Conservation (phyloP, 2,797 vertebrate genomes). For the Spatula clypeata region DNA sequence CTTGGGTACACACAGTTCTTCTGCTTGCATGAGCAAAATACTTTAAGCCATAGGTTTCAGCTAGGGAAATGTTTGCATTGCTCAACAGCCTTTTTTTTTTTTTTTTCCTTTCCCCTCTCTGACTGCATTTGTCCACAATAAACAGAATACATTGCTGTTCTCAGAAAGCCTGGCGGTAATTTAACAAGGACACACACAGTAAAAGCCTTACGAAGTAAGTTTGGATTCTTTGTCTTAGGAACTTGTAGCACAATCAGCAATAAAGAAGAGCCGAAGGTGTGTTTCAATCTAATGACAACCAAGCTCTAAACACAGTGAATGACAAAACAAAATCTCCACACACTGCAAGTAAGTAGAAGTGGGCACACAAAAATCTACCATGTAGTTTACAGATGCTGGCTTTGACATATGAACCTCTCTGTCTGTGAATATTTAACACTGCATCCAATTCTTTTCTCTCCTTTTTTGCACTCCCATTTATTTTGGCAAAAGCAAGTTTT, state of each 20-base stretch:
- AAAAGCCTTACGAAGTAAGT: constrained; percentile 25
- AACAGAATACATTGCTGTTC: constrained; percentile 41
- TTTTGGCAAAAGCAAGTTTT: constrained; percentile 12
- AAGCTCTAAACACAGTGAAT: constrained; percentile 4
- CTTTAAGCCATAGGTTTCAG: constrained; percentile 42
- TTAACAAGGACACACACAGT: constrained; percentile 31
- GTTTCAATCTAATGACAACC: constrained; percentile 18
- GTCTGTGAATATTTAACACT: neutral
- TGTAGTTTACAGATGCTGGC: neutral
- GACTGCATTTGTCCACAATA: neutral
- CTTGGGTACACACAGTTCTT: neutral
- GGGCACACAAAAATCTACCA: neutral
- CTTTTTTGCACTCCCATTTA: neutral
- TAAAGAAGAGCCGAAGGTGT: constrained; percentile 34
- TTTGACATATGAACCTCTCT: neutral
- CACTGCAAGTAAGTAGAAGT: neutral
- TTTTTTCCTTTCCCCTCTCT: neutral
- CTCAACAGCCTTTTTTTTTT: constrained; percentile 11
- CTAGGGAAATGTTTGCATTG: constrained; percentile 42
- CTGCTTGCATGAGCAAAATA: neutral
- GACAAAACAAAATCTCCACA: neutral
- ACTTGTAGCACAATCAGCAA: constrained; percentile 50
- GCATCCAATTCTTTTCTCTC: neutral
- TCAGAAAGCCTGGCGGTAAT: constrained; percentile 49
- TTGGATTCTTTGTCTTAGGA: constrained; percentile 54